phyloP scores from a whole-genome alignment of 2,113 vertebrate species.

The Laticauda laticaudata region DNA sequence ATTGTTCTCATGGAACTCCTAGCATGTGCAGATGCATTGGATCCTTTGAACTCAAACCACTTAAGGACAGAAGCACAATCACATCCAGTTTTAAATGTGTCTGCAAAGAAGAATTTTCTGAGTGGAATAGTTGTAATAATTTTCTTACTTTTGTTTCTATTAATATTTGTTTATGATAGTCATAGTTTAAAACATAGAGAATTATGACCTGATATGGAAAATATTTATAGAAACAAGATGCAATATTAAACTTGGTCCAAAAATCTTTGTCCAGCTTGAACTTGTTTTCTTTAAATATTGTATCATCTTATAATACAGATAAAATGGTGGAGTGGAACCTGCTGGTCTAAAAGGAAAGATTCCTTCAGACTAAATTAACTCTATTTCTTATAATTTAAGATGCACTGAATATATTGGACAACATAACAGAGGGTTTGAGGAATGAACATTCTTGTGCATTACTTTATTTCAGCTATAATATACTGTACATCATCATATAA shows the following conservation, averaged over 20 bases:
- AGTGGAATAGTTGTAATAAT: constrained; percentile 4
- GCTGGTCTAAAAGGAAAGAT: neutral
- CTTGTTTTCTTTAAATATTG: constrained; percentile 20
- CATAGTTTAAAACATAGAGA: constrained; percentile 67
- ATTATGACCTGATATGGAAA: constrained; percentile 70
- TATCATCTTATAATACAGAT: neutral
- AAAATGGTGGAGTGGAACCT: neutral
- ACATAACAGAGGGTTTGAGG: neutral
- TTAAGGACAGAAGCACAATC: neutral
- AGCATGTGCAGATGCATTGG: neutral
- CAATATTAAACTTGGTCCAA: constrained; percentile 57
- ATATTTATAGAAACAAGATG: constrained; percentile 64
- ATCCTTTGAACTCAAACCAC: neutral
- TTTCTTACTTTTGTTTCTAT: constrained; percentile 62
- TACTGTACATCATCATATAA: neutral
- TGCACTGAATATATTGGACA: neutral
- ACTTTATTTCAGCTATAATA: neutral
- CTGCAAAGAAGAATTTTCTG: constrained; percentile 27
- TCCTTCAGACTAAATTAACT: neutral
- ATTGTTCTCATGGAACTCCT: neutral
- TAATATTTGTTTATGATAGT: constrained; percentile 73
- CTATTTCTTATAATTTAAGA: neutral
- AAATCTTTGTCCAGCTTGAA: constrained; percentile 21
- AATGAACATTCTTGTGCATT: neutral
- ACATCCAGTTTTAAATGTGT: neutral